Percentiles rank a stretch among this genome's conserved stretches.
Evolutionary conservation across 1,140 invertebrate genomes (phyloP).

Genomic region (Zaprionus vittiger): DNA sequence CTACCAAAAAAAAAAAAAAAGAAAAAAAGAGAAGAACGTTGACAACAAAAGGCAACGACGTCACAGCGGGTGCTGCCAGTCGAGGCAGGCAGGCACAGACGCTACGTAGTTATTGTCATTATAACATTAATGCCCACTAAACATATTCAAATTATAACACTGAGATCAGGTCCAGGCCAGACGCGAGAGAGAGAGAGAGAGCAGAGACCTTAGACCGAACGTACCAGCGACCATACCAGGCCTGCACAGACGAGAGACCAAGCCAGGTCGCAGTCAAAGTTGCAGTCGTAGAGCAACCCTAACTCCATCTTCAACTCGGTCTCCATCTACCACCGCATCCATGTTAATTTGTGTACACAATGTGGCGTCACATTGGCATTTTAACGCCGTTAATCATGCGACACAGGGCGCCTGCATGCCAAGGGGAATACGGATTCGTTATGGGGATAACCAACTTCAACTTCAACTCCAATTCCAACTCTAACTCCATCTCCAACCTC

Average conservation of each 20-base stretch:
- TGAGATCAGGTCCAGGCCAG: constrained; percentile 38
- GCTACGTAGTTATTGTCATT: constrained; percentile 81
- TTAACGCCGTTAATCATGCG: constrained; percentile 84
- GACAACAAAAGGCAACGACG: constrained; percentile 78
- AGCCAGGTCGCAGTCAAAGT: constrained; percentile 2
- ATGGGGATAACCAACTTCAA: background rate
- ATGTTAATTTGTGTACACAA: constrained; percentile 84
- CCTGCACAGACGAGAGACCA: background rate
- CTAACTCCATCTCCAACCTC: background rate
- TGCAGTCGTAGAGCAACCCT: background rate
- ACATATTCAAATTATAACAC: constrained; percentile 83
- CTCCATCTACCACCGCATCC: constrained; percentile 31
- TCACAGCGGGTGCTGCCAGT: constrained; percentile 72
- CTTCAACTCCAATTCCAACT: constrained; percentile 5
- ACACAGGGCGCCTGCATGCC: constrained; percentile 80
- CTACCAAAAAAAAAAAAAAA: constrained; percentile 5
- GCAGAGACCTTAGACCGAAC: background rate
- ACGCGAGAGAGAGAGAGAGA: background rate
- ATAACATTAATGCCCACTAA: constrained; percentile 83
- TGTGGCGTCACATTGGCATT: constrained; percentile 84
- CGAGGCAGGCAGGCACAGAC: constrained; percentile 50
- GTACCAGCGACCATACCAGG: background rate
- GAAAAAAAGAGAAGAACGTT: constrained; percentile 42
- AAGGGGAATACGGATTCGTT: constrained; percentile 52
- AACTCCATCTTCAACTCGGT: background rate